Evolutionary conservation across 1,140 invertebrate genomes (phyloP), one percentile per base, ranked within the genome.

Genomic region (Eurosta solidaginis): DNA sequence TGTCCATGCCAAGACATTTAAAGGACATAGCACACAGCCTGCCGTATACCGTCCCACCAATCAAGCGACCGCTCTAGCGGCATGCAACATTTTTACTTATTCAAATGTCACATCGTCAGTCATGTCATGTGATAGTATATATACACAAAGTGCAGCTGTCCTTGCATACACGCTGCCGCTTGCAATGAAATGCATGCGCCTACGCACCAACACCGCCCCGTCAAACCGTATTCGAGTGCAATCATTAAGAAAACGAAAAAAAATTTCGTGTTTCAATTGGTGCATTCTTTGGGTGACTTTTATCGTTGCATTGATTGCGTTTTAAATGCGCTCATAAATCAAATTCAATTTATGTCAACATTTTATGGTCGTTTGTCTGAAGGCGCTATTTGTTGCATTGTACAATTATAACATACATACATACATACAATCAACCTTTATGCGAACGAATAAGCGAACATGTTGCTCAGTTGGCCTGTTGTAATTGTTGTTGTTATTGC

Each of bases 321-420:
- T 80, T 80, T 80, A 78, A 80, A 80, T 78, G 78, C 79, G 78
- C 68, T 80, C 77, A 80, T 80, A 80, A 80, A 80, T 80, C 79
- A 80, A 78, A 78, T 79, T 80, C 78, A 80, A 80, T 78, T 78
- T 78, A 80, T 80, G 79, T 78, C 78, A 80, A 78, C 79, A 79
- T 80, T 80, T 79, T 78, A 77, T 76, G 79, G 74, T 80, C 76
- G 79, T 80, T 80, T 80, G 79, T 80, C 78, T 76, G 73, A 80
- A 79, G 79, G 79, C 79, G 79, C 79, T 79, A 77, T 80, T 79
- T 74, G 47, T 59, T 75, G 63, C 74, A 76, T 42, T 76, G n/a
- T n/a, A n/a, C n/a, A n/a, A n/a, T n/a, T n/a, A n/a, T n/a, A n/a
- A 52, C n/a, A 33, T 68, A 68, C 59, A 68, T 27, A 36, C 54